Base-by-base conservation (phyloP, 1,140 invertebrate genomes). In the Heliothis virescens region DNA sequence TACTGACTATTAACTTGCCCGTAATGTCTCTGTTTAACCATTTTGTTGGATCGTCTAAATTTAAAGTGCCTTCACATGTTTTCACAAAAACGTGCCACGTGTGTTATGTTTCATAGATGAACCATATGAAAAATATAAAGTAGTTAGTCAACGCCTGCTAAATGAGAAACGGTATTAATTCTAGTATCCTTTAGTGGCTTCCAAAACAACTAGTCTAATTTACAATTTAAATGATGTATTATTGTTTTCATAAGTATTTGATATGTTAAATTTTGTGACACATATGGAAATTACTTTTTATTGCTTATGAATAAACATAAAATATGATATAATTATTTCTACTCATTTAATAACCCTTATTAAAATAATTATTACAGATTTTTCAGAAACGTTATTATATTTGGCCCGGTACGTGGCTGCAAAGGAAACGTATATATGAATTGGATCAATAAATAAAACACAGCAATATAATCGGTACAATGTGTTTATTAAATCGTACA, bases 281-380 rank as follows among this genome's bases (percentile, higher is more conserved):
- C 89, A 83, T 91, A 91, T 83, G 86, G 74, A 88, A 86, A 91
- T 92, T 94, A 93, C 87, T 92, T 94, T 94, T 93, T 91, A 94
- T 94, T 94, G 93, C 93, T 94, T 94, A 94, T 91, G 89, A 94
- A 94, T 93, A 93, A 94, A 94, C 83, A 91, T 91, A 92, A 93
- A 92, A 89, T 86, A 87, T 86, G 90, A 87, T 80, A 48, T 79
- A 55, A 4, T 60, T 80, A 80, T 84, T 87, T 84, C 82, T 82
- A 82, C 79, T 82, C 52, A 69, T 53, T 47, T 76, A 74, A 65
- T 41, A 53, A 62, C 60, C 55, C 21, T 15, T 63, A 47, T 41
- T n/a, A n/a, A n/a, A n/a, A n/a, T n/a, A n/a, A n/a, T 15, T 41
- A 55, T 21, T 53, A 12, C 13, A 3, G 2, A 13, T 29, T 2